Percentiles rank a stretch among this genome's conserved stretches.
phyloP scores from a whole-genome alignment of 2,113 vertebrate genomes.

The Ctenomys sociabilis region DNA sequence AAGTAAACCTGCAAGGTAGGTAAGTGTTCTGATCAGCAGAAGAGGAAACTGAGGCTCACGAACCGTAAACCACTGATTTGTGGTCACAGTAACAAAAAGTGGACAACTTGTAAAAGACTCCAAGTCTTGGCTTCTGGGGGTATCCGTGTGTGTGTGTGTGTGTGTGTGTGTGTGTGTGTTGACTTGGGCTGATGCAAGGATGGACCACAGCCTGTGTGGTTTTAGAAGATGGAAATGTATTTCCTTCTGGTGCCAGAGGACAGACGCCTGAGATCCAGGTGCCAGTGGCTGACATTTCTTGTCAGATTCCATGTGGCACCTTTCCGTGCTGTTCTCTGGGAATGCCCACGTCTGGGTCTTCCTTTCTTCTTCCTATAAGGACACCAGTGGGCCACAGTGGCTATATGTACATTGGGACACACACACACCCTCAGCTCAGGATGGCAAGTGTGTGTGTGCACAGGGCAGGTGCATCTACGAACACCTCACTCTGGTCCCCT shows the following conservation, averaged over 20 bases:
- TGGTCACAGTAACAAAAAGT: background rate
- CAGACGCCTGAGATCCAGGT: background rate
- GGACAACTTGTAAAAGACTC: background rate
- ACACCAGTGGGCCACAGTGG: background rate
- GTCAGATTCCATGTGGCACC: background rate
- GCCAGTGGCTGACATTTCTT: background rate
- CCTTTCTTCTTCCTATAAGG: background rate
- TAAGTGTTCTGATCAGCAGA: background rate
- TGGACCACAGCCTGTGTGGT: background rate
- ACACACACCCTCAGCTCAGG: background rate
- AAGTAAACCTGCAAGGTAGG: background rate
- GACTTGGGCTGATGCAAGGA: background rate
- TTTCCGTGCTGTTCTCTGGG: background rate
- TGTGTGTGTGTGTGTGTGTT: background rate
- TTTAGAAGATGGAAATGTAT: background rate
- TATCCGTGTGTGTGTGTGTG: background rate
- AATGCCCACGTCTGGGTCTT: background rate
- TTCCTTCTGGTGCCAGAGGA: background rate
- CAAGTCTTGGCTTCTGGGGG: background rate
- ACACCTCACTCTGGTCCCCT: background rate
- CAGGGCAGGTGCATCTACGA: background rate
- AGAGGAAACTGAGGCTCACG: background rate
- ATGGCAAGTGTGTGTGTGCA: background rate
- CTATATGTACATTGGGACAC: background rate
- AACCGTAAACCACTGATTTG: background rate